phyloP scores from a whole-genome alignment of 2,888 invertebrate genomes.

The Boloria selene region DNA sequence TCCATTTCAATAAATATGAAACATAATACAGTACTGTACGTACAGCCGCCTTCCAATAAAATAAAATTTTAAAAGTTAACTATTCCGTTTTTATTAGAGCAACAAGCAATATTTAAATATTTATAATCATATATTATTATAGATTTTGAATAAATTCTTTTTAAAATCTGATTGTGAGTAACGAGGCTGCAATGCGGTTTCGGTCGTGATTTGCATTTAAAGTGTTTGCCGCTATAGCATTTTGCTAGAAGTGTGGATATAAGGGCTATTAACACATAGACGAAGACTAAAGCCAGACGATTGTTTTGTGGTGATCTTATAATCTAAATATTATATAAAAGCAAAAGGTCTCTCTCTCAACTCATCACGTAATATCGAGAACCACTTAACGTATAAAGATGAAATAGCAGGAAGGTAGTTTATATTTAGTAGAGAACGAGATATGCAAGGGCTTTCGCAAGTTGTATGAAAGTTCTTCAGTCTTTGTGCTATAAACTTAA shows the following conservation, averaged over 20 bases:
- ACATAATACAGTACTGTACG: too few relatives aligned
- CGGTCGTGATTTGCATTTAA: constrained; percentile 66
- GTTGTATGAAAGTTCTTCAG: too few relatives aligned
- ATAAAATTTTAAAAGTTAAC: not conserved
- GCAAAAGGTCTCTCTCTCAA: too few relatives aligned
- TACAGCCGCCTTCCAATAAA: too few relatives aligned
- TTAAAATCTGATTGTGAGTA: constrained; percentile 45
- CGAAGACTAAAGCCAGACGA: constrained; percentile 11
- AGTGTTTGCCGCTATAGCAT: constrained; percentile 59
- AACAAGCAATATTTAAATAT: constrained; percentile 3
- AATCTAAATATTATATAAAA: too few relatives aligned
- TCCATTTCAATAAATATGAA: too few relatives aligned
- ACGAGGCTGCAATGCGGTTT: constrained; percentile 51
- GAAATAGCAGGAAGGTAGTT: too few relatives aligned
- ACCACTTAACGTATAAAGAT: too few relatives aligned
- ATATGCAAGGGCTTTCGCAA: too few relatives aligned
- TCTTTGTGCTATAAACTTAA: too few relatives aligned
- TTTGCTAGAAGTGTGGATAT: constrained; percentile 45
- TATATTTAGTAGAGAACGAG: too few relatives aligned
- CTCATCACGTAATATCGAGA: too few relatives aligned
- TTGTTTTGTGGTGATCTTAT: not conserved
- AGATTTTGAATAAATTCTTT: constrained; percentile 26
- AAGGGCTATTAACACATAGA: constrained; percentile 21
- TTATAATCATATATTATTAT: constrained; percentile 18
- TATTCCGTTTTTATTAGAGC: not conserved